These are phyloP conservation scores for Chrysodeixis includens DNA, from an alignment of 2,888 invertebrate species.

Conservation along the genomic window DNA sequence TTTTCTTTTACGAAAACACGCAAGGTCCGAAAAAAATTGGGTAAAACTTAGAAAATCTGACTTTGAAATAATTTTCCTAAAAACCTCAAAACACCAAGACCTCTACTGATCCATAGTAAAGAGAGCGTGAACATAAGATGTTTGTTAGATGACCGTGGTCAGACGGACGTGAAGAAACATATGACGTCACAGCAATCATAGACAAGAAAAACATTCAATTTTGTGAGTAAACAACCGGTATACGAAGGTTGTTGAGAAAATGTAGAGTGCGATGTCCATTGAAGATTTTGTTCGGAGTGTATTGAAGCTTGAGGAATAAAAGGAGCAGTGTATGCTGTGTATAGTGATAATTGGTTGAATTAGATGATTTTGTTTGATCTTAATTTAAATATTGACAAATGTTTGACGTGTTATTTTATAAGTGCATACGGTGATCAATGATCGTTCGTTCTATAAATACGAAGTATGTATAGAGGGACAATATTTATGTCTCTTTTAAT, in stretches of 20 bases:
- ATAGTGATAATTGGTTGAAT: too few species aligned
- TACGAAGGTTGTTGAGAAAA: conserved; percentile 29
- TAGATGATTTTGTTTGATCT: too few species aligned
- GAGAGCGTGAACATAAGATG: conserved; percentile 35
- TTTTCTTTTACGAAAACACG: too few species aligned
- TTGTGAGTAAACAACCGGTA: conserved; percentile 21
- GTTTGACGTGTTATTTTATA: too few species aligned
- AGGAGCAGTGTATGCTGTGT: neutral
- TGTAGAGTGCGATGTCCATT: neutral
- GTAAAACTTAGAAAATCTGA: too few species aligned
- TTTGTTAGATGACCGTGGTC: conserved; percentile 34
- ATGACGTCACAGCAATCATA: conserved; percentile 37
- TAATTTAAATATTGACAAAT: too few species aligned
- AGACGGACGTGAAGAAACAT: conserved; percentile 34
- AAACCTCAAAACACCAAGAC: neutral
- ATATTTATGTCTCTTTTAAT: too few species aligned
- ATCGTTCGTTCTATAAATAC: too few species aligned
- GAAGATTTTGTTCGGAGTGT: neutral
- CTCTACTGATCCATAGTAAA: conserved; percentile 17
- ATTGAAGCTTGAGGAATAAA: neutral
- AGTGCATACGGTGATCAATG: too few species aligned
- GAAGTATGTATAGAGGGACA: too few species aligned
- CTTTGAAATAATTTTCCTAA: neutral
- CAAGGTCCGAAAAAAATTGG: too few species aligned
- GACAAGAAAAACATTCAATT: conserved; percentile 23